Percentiles rank a stretch among this genome's conserved stretches.
phyloP scores from a whole-genome alignment of 53 echinoderm and acorn worm genomes.

The Crossaster papposus region DNA sequence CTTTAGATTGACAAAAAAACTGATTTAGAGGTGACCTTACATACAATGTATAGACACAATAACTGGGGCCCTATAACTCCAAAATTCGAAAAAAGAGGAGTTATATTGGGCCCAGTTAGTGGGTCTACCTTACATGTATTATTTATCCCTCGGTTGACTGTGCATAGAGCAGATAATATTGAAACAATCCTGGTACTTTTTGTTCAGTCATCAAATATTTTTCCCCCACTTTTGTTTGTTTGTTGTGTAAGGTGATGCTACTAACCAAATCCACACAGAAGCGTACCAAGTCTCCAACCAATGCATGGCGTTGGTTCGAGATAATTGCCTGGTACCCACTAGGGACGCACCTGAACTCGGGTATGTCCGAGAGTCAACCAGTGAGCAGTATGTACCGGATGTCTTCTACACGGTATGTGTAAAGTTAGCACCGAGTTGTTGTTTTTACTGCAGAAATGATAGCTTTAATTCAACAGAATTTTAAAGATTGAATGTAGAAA shows the following conservation, averaged over 20 bases:
- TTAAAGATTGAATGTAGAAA: neutral
- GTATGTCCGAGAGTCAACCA: slow-evolving; percentile 91
- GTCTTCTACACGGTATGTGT: slow-evolving; percentile 92
- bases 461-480: neutral
- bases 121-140: too few species aligned
- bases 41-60: too few species aligned
- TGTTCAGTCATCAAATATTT: too few species aligned
- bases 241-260: slow-evolving; percentile 72
- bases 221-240: neutral
- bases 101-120: too few species aligned
- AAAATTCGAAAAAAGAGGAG: too few species aligned
- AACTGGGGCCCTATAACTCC: too few species aligned
- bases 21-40: too few species aligned
- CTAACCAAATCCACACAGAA: slow-evolving; percentile 96
- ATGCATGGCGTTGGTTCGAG: slow-evolving; percentile 96
- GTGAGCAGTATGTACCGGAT: slow-evolving; percentile 97
- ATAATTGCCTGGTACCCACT: slow-evolving; percentile 92
- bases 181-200: too few species aligned
- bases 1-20: too few species aligned
- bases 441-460: neutral
- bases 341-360: slow-evolving; percentile 95
- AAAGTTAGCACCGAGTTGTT: too few species aligned
- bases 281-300: slow-evolving; percentile 99
- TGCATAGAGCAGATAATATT: too few species aligned
- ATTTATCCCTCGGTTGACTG: too few species aligned